phyloP scores from a whole-genome alignment of 2,113 vertebrate species.

The Centropus unirufus region DNA sequence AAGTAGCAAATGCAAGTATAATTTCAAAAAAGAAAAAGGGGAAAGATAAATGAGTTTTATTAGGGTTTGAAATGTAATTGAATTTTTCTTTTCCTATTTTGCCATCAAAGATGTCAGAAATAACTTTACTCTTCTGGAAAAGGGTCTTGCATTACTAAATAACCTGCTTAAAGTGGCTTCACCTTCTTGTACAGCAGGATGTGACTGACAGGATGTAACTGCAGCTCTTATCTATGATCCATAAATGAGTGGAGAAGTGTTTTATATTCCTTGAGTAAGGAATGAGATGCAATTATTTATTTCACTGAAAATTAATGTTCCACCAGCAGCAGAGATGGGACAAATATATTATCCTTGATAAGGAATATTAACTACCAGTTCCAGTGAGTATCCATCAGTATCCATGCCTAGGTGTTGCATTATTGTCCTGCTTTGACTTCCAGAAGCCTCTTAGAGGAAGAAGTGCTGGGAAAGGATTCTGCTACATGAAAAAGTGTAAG shows the following conservation, averaged over 20 bases:
- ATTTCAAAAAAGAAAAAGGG: slow-evolving; percentile 40
- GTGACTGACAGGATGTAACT: slow-evolving; percentile 56
- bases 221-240: slow-evolving; percentile 40
- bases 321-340: background rate
- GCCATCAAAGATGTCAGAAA: slow-evolving; percentile 30
- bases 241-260: background rate
- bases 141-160: slow-evolving; percentile 47
- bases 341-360: background rate
- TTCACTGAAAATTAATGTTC: slow-evolving; percentile 3
- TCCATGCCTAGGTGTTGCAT: background rate
- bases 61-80: slow-evolving; percentile 39
- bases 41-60: slow-evolving; percentile 57
- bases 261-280: slow-evolving; percentile 13
- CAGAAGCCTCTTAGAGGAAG: background rate
- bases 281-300: slow-evolving; percentile 20
- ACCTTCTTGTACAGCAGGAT: slow-evolving; percentile 17
- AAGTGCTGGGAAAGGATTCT: background rate
- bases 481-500: background rate
- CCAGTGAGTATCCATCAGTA: background rate
- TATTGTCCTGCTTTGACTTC: background rate
- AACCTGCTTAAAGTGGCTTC: slow-evolving; percentile 12
- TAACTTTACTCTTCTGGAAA: slow-evolving; percentile 34
- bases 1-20: slow-evolving; percentile 10
- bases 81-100: slow-evolving; percentile 43
- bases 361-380: background rate